Evolutionary conservation across 2,888 invertebrate species (phyloP).

Genomic region (Nowickia ferox): DNA sequence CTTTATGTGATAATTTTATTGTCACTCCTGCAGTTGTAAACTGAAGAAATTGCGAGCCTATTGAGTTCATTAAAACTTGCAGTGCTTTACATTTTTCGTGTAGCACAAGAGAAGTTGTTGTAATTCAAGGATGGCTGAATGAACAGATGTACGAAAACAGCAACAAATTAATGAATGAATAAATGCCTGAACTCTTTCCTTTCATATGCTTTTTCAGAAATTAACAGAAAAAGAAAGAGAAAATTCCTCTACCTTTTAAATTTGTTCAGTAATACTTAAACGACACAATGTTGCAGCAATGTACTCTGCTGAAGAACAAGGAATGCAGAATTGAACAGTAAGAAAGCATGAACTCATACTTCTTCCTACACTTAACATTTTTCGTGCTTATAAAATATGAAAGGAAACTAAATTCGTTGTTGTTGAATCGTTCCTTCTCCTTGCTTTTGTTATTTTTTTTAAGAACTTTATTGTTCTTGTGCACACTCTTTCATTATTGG

Average conservation of each 20-base stretch:
- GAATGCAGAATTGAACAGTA: not conserved
- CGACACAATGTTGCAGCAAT: slow-evolving; percentile 41
- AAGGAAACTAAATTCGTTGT: slow-evolving; percentile 37
- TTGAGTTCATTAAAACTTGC: too few species aligned
- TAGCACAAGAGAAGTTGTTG: not conserved
- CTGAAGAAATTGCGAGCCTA: too few species aligned
- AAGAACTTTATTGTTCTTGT: slow-evolving; percentile 8
- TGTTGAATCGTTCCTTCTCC: slow-evolving; percentile 18
- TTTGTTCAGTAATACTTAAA: not conserved
- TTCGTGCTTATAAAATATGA: not conserved
- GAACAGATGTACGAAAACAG: not conserved
- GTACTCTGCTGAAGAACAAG: not conserved
- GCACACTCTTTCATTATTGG: slow-evolving; percentile 13
- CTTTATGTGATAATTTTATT: too few species aligned
- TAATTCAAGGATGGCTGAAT: not conserved
- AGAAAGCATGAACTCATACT: not conserved
- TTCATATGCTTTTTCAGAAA: not conserved
- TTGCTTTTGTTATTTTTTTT: slow-evolving; percentile 5
- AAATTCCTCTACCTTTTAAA: not conserved
- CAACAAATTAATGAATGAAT: not conserved
- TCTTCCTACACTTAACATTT: not conserved
- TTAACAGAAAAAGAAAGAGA: not conserved
- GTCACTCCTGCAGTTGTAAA: too few species aligned
- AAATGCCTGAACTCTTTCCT: slow-evolving; percentile 12
- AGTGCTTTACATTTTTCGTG: not conserved